Conservation (phyloP, 2,888 invertebrate genomes). For the Isotomurus palustris region DNA sequence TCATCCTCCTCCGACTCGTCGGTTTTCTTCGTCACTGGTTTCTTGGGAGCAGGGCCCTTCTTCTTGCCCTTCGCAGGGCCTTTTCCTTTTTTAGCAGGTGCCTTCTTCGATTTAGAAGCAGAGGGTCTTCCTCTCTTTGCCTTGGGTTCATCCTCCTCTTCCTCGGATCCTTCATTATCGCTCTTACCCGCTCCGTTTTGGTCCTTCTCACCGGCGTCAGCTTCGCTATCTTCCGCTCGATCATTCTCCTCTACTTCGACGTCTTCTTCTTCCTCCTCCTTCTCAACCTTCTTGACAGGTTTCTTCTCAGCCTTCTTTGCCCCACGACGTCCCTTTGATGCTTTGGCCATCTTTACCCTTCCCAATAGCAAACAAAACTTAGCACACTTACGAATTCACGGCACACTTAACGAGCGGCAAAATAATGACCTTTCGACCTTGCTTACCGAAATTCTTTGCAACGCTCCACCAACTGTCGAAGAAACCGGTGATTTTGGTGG, state of each 20-base stretch:
- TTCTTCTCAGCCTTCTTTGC: background rate
- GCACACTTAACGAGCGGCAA: too few species aligned
- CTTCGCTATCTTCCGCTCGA: background rate
- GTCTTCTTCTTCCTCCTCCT: background rate
- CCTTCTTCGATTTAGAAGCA: conserved; percentile 1
- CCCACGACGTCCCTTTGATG: too few species aligned
- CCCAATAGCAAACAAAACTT: too few species aligned
- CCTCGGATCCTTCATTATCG: background rate
- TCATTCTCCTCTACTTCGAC: conserved; percentile 7
- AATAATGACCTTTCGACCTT: too few species aligned
- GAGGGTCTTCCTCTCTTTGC: background rate
- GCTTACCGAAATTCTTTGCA: too few species aligned
- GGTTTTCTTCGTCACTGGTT: conserved; percentile 9
- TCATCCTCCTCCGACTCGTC: conserved; percentile 16
- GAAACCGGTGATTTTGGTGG: too few species aligned
- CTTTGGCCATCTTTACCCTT: background rate
- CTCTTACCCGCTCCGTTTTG: background rate
- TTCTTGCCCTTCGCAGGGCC: too few species aligned
- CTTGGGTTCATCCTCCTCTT: background rate
- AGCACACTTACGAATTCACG: too few species aligned
- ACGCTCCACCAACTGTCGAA: too few species aligned
- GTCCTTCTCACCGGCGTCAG: conserved; percentile 4
- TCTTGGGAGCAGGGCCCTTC: conserved; percentile 7
- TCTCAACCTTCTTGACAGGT: background rate
- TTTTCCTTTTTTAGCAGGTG: conserved; percentile 15